phyloP scores from a whole-genome alignment of 2,797 vertebrate genomes.

The Huso huso region DNA sequence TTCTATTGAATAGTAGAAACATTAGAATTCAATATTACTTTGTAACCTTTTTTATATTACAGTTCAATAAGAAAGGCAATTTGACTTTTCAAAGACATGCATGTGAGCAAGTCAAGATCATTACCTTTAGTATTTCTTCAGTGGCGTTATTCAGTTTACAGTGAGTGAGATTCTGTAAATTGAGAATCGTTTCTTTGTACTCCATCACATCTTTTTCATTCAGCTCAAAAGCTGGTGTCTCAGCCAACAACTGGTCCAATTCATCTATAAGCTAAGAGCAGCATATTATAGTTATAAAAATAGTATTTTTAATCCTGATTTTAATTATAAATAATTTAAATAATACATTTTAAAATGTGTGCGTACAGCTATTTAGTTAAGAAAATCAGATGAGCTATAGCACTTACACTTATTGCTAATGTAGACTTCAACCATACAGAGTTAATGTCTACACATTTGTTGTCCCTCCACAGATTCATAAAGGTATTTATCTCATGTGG shows the following conservation, averaged over 20 bases:
- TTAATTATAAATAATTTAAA: too few species aligned
- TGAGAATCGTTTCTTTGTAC: conserved; percentile 54
- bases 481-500: conserved; percentile 76
- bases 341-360: too few species aligned
- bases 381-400: neutral
- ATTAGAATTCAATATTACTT: neutral
- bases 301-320: neutral
- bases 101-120: neutral
- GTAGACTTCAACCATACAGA: conserved; percentile 58
- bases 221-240: conserved; percentile 42
- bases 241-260: conserved; percentile 57
- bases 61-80: neutral
- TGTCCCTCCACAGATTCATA: conserved; percentile 75
- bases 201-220: conserved; percentile 26
- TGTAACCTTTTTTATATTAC: neutral
- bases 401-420: conserved; percentile 65
- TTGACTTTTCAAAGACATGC: neutral
- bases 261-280: conserved; percentile 68
- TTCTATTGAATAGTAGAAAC: too few species aligned
- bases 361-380: too few species aligned
- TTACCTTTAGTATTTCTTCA: conserved; percentile 74
- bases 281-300: neutral
- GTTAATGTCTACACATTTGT: conserved; percentile 52
- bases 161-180: conserved; percentile 63
- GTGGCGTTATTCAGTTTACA: conserved; percentile 60